Evolutionary conservation across 2,888 invertebrate species (phyloP).

Genomic region (Pemphredon lugubris): DNA sequence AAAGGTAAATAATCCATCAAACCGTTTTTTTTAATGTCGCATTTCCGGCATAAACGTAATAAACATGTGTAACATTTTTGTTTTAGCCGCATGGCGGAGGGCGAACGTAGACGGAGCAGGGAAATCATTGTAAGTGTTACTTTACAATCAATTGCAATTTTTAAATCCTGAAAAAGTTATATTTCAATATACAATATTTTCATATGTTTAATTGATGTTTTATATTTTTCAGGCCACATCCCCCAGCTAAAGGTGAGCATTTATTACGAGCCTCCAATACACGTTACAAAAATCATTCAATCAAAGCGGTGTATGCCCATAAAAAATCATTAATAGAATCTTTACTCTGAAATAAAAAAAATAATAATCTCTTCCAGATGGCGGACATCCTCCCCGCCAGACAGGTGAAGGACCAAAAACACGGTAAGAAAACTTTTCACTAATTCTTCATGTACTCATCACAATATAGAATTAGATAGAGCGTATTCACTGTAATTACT

Average conservation of each 20-base stretch:
- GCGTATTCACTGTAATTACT: conserved; percentile 4
- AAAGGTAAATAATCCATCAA: conserved; percentile 34
- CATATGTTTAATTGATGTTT: background rate
- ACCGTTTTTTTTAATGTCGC: background rate
- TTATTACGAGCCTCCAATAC: background rate
- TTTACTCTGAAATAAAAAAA: too few relatives aligned
- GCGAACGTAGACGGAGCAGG: conserved; percentile 19
- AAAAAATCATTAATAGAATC: background rate
- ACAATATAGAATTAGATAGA: background rate
- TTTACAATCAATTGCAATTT: conserved; percentile 4
- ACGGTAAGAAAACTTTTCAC: conserved; percentile 46
- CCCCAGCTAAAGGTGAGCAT: conserved; percentile 46
- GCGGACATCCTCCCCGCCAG: conserved; percentile 30
- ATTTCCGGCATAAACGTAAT: background rate
- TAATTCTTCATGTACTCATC: background rate
- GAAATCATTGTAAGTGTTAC: conserved; percentile 46
- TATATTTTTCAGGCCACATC: conserved; percentile 40
- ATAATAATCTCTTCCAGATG: conserved; percentile 44
- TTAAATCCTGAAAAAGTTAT: background rate
- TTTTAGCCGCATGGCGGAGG: conserved; percentile 40
- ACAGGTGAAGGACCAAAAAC: conserved; percentile 41
- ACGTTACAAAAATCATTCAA: too few relatives aligned
- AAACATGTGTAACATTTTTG: background rate
- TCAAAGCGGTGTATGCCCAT: background rate
- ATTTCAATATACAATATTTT: conserved; percentile 14